Base-by-base conservation (phyloP, 2,888 invertebrate species). In the Acleris sparsana region DNA sequence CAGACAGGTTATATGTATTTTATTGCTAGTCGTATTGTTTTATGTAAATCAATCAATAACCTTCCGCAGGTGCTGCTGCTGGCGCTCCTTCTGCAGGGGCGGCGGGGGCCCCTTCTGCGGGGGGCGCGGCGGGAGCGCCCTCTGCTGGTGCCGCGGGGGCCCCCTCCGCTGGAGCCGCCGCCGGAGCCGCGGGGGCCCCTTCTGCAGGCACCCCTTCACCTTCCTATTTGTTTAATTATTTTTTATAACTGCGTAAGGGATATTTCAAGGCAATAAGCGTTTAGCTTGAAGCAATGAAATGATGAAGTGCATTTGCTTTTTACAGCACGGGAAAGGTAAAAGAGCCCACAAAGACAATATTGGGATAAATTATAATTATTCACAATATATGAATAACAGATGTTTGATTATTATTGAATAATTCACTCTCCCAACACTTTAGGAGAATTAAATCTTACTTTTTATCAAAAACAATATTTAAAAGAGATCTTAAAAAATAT, bases 131-230 rank as follows among this genome's bases (percentile, higher is more conserved):
- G n/a, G 82, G 76, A 53, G 77, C 76, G 0, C 80, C 79, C 52
- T 76, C 81, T 64, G 82, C 86, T 2, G 82, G 78, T 11, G 67
- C 62, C 22, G 67, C 60, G 1, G 68, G 78, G 5, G 78, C 77
- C 1, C 74, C 81, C 62, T 80, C 80, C 67, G 77, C 84, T 5
- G 82, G 76, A 11, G 33, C 33, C 39, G 13, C 39, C 39, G 13
- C 13, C 16, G 68, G 62, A 1, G 68, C 63, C 13, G 53, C 55
- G 5, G 67, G 63, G 13, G 78, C 80, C 2, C 66, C 73, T 18
- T 83, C 82, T 64, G 79, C 85, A 3, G 84, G 71, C 7, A 77
- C 82, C 0, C 77, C 71, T 18, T 75, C 75, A n/a, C 77, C 79
- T 20, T 71, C 75, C 69, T 69, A 83, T 60, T 20, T 20, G n/a